These are phyloP conservation scores for Bombus affinis DNA, from an alignment of 1,140 invertebrate genomes.

Conservation along the genomic window DNA sequence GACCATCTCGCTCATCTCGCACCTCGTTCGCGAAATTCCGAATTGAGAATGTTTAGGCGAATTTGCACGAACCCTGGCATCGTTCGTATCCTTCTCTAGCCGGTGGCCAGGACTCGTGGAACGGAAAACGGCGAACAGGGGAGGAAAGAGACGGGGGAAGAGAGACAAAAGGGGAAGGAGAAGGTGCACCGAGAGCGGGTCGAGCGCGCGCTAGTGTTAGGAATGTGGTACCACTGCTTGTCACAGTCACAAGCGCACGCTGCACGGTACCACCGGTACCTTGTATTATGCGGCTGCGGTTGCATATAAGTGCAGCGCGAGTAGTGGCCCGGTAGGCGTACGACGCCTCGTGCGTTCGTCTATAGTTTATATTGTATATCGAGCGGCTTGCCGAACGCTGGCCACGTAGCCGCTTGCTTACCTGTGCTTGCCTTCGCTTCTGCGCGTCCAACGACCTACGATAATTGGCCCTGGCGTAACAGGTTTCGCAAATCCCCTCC, in stretches of 20 bases:
- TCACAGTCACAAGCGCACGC: conserved; percentile 78
- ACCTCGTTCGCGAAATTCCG: not conserved
- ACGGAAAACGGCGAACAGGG: not conserved
- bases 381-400: not conserved
- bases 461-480: conserved; percentile 7
- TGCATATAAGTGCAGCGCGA: conserved; percentile 41
- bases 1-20: too few species aligned
- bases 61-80: conserved; percentile 47
- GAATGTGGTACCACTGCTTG: conserved; percentile 83
- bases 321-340: conserved; percentile 29
- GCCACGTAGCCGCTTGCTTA: not conserved
- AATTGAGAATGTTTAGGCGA: not conserved
- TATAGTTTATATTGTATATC: not conserved
- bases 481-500: not conserved
- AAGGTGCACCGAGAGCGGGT: conserved; percentile 59
- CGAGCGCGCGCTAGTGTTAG: conserved; percentile 78
- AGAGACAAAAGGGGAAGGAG: conserved; percentile 17
- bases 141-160: not conserved
- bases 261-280: conserved; percentile 54
- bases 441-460: not conserved
- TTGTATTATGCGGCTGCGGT: conserved; percentile 60
- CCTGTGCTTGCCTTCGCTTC: not conserved
- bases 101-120: conserved; percentile 1
- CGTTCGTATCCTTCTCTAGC: conserved; percentile 65
- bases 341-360: conserved; percentile 10